Evolutionary conservation across 2,888 invertebrate genomes (phyloP).

Genomic region (Azorinus chamasolen): DNA sequence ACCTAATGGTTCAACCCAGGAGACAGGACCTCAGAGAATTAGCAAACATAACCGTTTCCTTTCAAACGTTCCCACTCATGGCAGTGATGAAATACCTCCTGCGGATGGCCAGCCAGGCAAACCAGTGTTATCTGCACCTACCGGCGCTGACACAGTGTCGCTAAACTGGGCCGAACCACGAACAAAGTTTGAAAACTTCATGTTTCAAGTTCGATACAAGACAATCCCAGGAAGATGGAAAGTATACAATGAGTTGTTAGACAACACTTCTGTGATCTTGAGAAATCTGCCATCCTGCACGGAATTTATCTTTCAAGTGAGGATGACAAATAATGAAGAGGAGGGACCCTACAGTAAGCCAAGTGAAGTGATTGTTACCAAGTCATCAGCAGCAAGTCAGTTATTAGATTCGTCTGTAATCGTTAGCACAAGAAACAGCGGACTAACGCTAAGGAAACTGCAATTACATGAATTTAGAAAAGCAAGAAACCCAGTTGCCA

Average conservation of each 20-base stretch:
- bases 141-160: not conserved
- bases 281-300: not conserved
- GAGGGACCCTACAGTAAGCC: constrained; percentile 15
- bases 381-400: constrained; percentile 6
- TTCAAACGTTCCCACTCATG: no score
- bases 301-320: constrained; percentile 11
- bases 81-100: no score
- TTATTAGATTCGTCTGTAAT: not conserved
- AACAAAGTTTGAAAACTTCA: not conserved
- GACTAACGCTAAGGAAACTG: not conserved
- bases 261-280: not conserved
- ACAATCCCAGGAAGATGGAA: not conserved
- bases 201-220: constrained; percentile 16
- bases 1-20: no score
- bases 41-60: no score
- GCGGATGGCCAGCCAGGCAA: constrained; percentile 5
- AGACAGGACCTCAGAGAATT: no score
- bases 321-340: constrained; percentile 11
- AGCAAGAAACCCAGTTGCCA: not conserved
- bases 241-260: not conserved
- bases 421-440: not conserved
- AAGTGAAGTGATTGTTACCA: constrained; percentile 3
- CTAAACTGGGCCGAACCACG: not conserved
- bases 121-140: not conserved
- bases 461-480: not conserved